phyloP scores from a whole-genome alignment of 2,113 vertebrate genomes.

The Neogobius melanostomus region DNA sequence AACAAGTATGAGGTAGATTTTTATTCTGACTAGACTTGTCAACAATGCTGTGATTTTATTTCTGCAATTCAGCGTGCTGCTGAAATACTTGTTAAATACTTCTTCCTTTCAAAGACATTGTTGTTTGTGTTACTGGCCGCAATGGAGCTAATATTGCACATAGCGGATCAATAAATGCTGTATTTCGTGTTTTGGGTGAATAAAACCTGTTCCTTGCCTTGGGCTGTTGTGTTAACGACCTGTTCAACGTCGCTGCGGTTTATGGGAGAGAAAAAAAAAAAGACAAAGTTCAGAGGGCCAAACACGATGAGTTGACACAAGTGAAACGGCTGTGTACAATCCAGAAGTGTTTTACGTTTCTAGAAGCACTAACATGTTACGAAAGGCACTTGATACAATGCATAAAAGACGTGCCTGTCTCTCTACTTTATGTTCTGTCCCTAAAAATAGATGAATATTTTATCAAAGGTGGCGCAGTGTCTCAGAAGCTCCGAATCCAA shows the following conservation, averaged over 20 bases:
- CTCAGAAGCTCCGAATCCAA: conserved; percentile 12
- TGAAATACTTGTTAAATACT: neutral
- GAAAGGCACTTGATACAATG: conserved; percentile 23
- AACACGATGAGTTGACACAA: conserved; percentile 24
- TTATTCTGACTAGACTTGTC: too few species aligned
- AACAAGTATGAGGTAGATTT: too few species aligned
- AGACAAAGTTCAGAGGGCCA: conserved; percentile 36
- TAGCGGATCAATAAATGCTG: neutral
- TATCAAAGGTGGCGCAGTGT: conserved; percentile 25
- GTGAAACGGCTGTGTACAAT: conserved; percentile 48
- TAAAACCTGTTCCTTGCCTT: conserved; percentile 24
- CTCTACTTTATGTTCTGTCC: conserved; percentile 24
- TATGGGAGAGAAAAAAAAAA: conserved; percentile 10
- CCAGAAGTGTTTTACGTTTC: neutral
- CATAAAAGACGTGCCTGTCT: conserved; percentile 19
- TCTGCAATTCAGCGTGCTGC: too few species aligned
- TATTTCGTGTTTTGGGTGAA: conserved; percentile 22
- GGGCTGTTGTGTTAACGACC: conserved; percentile 34
- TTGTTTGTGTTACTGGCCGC: neutral
- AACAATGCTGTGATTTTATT: too few species aligned
- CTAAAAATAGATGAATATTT: conserved; percentile 27
- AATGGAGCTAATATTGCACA: neutral
- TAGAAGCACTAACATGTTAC: neutral
- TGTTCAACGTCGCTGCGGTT: conserved; percentile 25
- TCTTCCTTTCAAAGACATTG: neutral